Evolutionary conservation across 2,797 vertebrate species (phyloP).

Genomic region (Clarias pachynema): DNA sequence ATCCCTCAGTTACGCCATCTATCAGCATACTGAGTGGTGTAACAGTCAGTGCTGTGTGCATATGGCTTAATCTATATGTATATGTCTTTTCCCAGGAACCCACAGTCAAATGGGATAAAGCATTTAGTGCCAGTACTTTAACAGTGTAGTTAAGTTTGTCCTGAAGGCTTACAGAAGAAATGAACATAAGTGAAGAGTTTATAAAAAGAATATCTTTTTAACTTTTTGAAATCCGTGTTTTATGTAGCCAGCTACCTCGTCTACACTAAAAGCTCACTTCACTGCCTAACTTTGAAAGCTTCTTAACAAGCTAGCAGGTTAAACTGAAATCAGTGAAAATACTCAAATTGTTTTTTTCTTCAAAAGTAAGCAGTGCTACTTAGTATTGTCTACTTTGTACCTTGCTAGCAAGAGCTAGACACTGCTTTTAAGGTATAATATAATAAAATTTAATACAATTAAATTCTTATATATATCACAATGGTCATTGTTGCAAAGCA

Average conservation of each 20-base stretch:
- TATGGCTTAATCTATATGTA: background rate
- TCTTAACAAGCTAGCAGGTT: background rate
- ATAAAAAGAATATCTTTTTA: background rate
- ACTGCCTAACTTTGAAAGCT: background rate
- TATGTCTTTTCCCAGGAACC: background rate
- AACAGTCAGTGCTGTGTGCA: background rate
- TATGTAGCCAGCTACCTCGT: background rate
- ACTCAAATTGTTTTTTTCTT: background rate
- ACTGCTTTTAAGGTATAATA: background rate
- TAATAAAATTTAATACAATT: background rate
- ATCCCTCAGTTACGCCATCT: background rate
- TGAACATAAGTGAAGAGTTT: background rate
- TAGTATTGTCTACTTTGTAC: background rate
- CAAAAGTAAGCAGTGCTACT: background rate
- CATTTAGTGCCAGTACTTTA: background rate
- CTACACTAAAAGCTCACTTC: background rate
- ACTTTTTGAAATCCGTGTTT: background rate
- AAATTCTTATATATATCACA: too few relatives aligned
- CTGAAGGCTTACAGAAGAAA: background rate
- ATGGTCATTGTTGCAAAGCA: too few relatives aligned
- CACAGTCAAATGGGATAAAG: background rate
- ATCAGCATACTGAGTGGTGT: slow-evolving; percentile 5
- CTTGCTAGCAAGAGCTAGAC: background rate
- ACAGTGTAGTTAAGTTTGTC: background rate
- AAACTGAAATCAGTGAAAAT: background rate